Evolutionary conservation across 35 echinoderm and acorn worm species (phyloP).

Genomic region (Holothuria glaberrima): DNA sequence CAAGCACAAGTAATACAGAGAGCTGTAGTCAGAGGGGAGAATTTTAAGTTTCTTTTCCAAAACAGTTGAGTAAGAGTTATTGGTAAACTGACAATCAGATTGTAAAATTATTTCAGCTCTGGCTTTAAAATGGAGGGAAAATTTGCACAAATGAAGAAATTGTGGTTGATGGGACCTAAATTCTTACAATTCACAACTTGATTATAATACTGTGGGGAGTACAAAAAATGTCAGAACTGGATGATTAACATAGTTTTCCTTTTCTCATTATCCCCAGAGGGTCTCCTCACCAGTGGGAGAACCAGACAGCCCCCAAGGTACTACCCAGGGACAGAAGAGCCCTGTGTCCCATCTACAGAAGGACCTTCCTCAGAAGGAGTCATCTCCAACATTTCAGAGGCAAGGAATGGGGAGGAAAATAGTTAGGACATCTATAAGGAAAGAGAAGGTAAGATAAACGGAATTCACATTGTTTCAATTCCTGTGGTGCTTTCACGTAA

Average conservation of each 20-base stretch:
- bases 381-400: constrained; percentile 51
- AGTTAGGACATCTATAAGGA: constrained; percentile 38
- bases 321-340: neutral
- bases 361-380: neutral
- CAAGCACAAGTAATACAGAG: too few relatives aligned
- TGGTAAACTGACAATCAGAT: too few relatives aligned
- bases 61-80: too few relatives aligned
- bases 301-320: neutral
- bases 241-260: neutral
- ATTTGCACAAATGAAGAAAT: too few relatives aligned
- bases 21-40: too few relatives aligned
- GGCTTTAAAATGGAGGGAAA: too few relatives aligned
- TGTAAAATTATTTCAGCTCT: too few relatives aligned
- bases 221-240: neutral
- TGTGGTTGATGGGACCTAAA: neutral
- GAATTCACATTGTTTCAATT: too few relatives aligned
- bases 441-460: constrained; percentile 44
- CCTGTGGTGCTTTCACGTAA: too few relatives aligned
- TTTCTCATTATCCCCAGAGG: neutral
- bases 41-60: too few relatives aligned
- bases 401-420: constrained; percentile 56
- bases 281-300: neutral
- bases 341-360: neutral
- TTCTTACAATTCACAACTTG: neutral
- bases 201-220: neutral